phyloP scores from a whole-genome alignment of 2,888 invertebrate species.

The Tipula unca region DNA sequence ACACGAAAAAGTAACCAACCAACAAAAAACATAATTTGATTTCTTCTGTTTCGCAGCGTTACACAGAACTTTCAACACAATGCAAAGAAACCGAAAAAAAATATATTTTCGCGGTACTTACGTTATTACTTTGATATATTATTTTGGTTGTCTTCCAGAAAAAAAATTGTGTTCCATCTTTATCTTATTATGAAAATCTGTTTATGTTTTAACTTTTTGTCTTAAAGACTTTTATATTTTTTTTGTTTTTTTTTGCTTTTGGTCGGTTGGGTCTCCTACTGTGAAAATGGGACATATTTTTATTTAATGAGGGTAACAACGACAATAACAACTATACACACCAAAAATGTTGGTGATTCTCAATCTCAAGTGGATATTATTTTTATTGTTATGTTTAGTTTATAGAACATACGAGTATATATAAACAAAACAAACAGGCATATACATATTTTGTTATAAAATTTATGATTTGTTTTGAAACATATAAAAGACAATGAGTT shows the following conservation, averaged over 20 bases:
- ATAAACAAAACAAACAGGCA: neutral
- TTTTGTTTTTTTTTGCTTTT: neutral
- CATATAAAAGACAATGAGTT: neutral
- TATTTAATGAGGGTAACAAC: constrained; percentile 4
- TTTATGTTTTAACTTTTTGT: neutral
- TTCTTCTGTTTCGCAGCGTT: neutral
- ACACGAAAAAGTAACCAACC: neutral
- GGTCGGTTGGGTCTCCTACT: neutral
- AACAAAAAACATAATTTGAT: neutral
- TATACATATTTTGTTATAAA: neutral
- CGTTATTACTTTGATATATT: neutral
- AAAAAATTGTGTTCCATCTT: neutral
- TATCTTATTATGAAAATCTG: neutral
- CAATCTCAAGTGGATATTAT: neutral
- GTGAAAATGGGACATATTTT: constrained; percentile 3
- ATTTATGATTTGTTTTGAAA: constrained; percentile 1
- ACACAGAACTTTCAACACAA: neutral
- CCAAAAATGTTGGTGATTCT: neutral
- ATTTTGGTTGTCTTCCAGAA: neutral
- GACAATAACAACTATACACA: neutral
- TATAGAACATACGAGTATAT: neutral
- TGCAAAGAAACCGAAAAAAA: neutral
- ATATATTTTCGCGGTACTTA: neutral
- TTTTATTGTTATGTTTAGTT: neutral
- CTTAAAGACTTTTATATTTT: neutral